Base-by-base conservation (phyloP, 1,140 invertebrate genomes). In the Ptiloglossa arizonensis region DNA sequence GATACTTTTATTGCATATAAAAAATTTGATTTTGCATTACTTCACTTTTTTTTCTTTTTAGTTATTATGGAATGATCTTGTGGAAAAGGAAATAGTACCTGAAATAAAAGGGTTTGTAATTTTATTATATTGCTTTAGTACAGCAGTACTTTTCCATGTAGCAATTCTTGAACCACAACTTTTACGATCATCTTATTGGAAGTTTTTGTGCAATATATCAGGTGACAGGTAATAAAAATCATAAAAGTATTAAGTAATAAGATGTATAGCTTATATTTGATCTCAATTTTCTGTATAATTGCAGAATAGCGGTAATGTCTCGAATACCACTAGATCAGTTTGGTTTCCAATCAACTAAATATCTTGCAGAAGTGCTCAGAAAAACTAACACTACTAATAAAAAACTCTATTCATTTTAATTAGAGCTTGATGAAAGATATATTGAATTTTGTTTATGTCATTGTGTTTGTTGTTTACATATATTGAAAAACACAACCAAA, bases 141-240 rank as follows among this genome's bases (percentile, higher is more conserved):
- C 96, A 11, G 96, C 96, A 29, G 90, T 96, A 82, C 92, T 97
- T 19, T 97, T 98, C 87, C 96, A 97, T 92, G 95, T 95, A 50
- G 96, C 96, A 80, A 94, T 97, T 35, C 79, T 97, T 67, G 96
- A 97, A 88, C 96, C 97, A 17, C 94, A 96, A 76, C 95, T 95
- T 87, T 90, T 98, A 52, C 93, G 97, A 86, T 93, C 95, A 15
- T 96, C 96, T n/a, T 98, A 98, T 90, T 97, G 95, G 94, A 96
- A 96, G 88, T 98, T 97, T 90, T 91, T 98, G 41, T 93, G 95
- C 72, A 94, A 93, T 80, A 91, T 97, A 44, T 97, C 97, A 9
- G 96, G 96, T 50, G 95, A 95, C 91, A 95, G 95, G 96, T 95
- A 92, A 91, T 71, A 29, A 68, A 6, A 8, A 44, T 4, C 19